These are phyloP conservation scores for Marronus borbonicus DNA, from an alignment of 2,888 invertebrate genomes.

Conservation along the genomic window DNA sequence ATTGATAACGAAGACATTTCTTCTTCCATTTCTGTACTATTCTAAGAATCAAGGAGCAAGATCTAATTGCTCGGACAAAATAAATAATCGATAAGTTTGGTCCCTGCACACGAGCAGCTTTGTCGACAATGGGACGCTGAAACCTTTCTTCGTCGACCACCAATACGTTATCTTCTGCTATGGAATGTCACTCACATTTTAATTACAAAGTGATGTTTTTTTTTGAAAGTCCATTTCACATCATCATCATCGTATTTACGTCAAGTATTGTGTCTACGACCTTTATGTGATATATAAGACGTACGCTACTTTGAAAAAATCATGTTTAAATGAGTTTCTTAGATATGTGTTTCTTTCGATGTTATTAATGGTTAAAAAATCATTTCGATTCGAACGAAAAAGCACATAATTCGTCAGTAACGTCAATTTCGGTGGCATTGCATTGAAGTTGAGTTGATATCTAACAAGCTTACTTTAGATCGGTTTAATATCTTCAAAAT, in stretches of 20 bases:
- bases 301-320: constrained; percentile 35
- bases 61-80: constrained; percentile 55
- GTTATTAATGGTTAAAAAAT: constrained; percentile 11
- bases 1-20: not conserved
- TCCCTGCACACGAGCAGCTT: constrained; percentile 60
- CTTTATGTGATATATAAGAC: constrained; percentile 33
- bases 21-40: not conserved
- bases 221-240: constrained; percentile 21
- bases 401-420: too few relatives aligned
- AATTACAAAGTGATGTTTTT: constrained; percentile 30
- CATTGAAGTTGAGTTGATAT: not conserved
- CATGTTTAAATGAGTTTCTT: constrained; percentile 6
- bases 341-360: constrained; percentile 42
- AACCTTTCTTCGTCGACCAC: constrained; percentile 43
- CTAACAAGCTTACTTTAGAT: too few relatives aligned
- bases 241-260: constrained; percentile 17
- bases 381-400: too few relatives aligned
- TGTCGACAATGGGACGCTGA: constrained; percentile 47
- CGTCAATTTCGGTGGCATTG: not conserved
- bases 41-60: constrained; percentile 57
- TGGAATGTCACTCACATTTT: constrained; percentile 26
- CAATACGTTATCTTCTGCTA: constrained; percentile 21
- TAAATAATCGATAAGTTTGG: constrained; percentile 59
- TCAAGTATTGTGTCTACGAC: constrained; percentile 28
- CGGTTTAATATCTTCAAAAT: too few relatives aligned